Evolutionary conservation across 2,113 vertebrate genomes (phyloP), one percentile per base, ranked within the genome.

Genomic region (Sebastes fasciatus): DNA sequence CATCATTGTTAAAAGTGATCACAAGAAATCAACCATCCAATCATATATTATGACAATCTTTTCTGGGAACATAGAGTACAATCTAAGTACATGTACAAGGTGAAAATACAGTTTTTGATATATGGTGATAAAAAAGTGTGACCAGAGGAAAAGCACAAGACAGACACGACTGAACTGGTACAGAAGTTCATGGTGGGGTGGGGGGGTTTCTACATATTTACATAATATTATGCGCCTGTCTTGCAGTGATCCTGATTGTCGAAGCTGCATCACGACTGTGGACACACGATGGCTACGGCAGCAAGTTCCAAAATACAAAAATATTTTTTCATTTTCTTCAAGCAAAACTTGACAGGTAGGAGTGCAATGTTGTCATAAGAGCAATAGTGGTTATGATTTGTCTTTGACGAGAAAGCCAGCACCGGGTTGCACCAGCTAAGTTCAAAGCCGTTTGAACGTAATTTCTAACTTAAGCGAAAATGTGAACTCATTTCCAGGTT

Each of bases 241-340:
- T 74, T 52, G 34, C 72, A 11, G 40, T 79, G 54, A 67, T 81
- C 42, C 48, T 60, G 79, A 83, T 84, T 49, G 84, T 69, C 62
- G 8, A 84, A 79, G 60, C 73, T 81, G 80, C 74, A 49, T 26
- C 26, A 40, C 58, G 6, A 40, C n/a, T 23, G n/a, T 23, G 26
- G 2, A 12, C 57, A 58, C 57, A 58, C 57, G 4, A 26, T 13
- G 57, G 19, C 51, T 54, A 7, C 19, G 1, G 4, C 12, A 6
- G 12, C n/a, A 17, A n/a, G 40, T 10, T 64, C 42, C 19, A 40
- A 65, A 9, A 74, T 85, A 88, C 49, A 89, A 91, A 89, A 85
- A 91, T 84, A 86, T 4, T 52, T 65, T 52, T 66, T 0, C 11
- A 26, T 40, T 61, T 67, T 54, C 34, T 65, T 52, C 4, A 52